Evolutionary conservation across 2,113 vertebrate species (phyloP).

Genomic region (Aptenodytes patagonicus): DNA sequence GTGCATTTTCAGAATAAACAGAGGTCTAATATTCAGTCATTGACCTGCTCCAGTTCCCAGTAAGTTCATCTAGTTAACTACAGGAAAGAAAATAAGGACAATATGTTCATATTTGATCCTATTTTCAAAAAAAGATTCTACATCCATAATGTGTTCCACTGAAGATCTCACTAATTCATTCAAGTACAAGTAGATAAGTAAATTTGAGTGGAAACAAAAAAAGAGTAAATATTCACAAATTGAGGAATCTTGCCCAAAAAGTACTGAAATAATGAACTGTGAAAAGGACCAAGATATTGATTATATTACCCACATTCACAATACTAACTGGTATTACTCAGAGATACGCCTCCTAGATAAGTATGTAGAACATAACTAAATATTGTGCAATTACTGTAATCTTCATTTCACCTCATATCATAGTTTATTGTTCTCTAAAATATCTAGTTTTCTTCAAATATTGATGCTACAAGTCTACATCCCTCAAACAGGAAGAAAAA

Average conservation of each 20-base stretch:
- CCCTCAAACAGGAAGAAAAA: background rate
- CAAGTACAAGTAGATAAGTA: background rate
- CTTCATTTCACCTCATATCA: background rate
- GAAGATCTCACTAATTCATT: background rate
- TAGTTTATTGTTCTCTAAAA: background rate
- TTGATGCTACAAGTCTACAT: background rate
- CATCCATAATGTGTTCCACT: background rate
- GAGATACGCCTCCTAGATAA: background rate
- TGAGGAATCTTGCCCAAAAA: background rate
- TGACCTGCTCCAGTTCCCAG: background rate
- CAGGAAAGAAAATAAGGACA: background rate
- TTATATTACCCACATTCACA: background rate
- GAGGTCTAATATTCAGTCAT: background rate
- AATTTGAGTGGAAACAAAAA: rapidly evolving
- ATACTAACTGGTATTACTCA: background rate
- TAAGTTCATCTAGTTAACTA: background rate
- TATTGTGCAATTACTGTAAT: background rate
- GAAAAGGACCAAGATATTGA: background rate
- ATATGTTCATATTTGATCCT: background rate
- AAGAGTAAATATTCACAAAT: background rate
- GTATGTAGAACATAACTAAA: background rate
- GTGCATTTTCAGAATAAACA: background rate
- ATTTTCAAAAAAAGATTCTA: background rate
- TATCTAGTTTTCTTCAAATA: background rate
- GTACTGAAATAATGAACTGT: background rate